These are phyloP conservation scores for Drosophila borborema DNA, from an alignment of 2,888 invertebrate genomes.

Conservation along the genomic window DNA sequence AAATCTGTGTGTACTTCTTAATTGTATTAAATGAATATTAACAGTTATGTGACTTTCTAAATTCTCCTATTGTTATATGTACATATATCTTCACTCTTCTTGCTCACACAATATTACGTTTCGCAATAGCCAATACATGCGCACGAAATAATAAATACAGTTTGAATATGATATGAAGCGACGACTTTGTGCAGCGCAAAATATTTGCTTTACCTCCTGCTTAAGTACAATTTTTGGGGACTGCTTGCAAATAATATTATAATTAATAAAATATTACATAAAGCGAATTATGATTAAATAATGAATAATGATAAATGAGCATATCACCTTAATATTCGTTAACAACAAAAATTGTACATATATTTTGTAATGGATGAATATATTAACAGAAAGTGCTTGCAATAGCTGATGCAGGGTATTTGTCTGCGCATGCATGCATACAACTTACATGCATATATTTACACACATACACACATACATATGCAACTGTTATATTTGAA, in stretches of 20 bases:
- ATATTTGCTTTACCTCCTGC: neutral
- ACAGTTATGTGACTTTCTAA: constrained; percentile 11
- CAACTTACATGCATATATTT: constrained; percentile 29
- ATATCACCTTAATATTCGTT: no score
- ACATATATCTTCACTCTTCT: neutral
- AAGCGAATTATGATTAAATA: neutral
- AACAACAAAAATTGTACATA: no score
- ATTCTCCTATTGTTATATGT: constrained; percentile 5
- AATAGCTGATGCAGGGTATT: neutral
- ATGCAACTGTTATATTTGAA: constrained; percentile 3
- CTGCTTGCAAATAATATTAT: neutral
- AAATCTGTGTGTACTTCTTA: neutral
- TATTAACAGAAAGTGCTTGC: no score
- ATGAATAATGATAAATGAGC: neutral
- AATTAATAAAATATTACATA: neutral
- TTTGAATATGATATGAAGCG: neutral
- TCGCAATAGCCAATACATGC: neutral
- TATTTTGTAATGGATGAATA: no score
- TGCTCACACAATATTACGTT: constrained; percentile 2
- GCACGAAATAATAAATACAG: neutral
- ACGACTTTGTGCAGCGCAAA: neutral
- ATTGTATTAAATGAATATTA: constrained; percentile 7
- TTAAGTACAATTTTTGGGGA: neutral
- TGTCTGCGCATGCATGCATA: neutral
- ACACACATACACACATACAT: neutral